These are phyloP conservation scores for Etia nguti DNA, from an alignment of 2,113 vertebrate genomes.

Conservation along the genomic window DNA sequence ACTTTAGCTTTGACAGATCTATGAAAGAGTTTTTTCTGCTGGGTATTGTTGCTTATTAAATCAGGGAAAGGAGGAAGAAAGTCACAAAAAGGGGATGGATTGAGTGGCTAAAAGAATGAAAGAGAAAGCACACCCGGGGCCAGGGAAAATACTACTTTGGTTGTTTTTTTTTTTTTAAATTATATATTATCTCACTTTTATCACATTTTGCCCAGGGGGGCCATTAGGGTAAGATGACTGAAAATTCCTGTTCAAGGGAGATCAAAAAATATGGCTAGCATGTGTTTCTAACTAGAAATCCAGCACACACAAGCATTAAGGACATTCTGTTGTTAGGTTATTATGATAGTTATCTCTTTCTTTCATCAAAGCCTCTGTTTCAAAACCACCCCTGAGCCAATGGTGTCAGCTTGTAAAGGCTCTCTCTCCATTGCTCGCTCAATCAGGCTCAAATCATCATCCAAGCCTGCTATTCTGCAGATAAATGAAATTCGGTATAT, in stretches of 20 bases:
- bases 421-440: conserved; percentile 40
- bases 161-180: neutral
- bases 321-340: conserved; percentile 29
- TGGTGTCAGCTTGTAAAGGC: conserved; percentile 64
- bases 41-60: neutral
- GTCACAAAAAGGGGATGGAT: neutral
- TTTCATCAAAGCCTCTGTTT: conserved; percentile 47
- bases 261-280: conserved; percentile 40
- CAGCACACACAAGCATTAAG: neutral
- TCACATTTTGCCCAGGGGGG: conserved; percentile 27
- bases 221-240: conserved; percentile 18
- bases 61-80: neutral
- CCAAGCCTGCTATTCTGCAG: conserved; percentile 25
- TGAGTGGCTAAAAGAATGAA: conserved; percentile 10
- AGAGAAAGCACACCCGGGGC: neutral
- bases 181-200: conserved; percentile 34
- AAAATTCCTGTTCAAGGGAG: conserved; percentile 27
- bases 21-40: neutral
- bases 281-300: conserved; percentile 39
- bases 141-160: conserved; percentile 17
- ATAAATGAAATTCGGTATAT: conserved; percentile 37
- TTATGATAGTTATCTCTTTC: conserved; percentile 40
- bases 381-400: conserved; percentile 52
- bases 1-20: neutral
- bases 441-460: conserved; percentile 38